Evolutionary conservation across 35 echinoderm and acorn worm genomes (phyloP).

Genomic region (Ophioderma brevispina): DNA sequence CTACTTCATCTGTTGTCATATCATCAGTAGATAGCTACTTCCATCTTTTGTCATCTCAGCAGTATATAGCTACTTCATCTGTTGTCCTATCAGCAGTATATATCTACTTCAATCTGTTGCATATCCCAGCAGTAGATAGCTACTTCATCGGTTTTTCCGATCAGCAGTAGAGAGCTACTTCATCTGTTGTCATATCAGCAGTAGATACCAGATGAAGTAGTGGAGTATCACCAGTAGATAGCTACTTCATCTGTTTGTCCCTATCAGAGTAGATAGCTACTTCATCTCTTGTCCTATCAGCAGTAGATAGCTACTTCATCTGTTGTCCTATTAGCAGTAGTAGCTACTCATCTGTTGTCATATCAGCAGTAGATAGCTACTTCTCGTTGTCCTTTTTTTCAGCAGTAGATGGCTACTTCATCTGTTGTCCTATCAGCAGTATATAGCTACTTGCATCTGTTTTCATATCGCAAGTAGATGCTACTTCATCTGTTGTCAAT

Average conservation of each 20-base stretch:
- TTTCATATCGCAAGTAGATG: no score
- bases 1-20: not conserved
- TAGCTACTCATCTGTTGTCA: no score
- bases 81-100: not conserved
- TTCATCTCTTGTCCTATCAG: not conserved
- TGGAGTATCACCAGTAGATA: not conserved
- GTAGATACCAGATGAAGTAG: not conserved
- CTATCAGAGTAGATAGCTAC: not conserved
- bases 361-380: no score
- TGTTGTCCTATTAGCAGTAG: no score
- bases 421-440: no score
- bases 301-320: not conserved
- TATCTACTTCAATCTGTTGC: not conserved
- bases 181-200: not conserved
- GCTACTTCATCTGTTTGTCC: not conserved
- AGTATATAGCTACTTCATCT: not conserved
- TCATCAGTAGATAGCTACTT: not conserved
- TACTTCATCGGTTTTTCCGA: not conserved
- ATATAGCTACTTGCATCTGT: no score
- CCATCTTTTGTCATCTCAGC: not conserved
- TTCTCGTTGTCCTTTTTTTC: no score
- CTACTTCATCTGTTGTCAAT: no score
- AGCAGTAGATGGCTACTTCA: no score
- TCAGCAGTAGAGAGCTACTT: no score
- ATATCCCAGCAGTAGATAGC: not conserved